A percentile compares a stretch with the other conserved stretches of the same genome.
phyloP scores from a whole-genome alignment of 2,888 invertebrate species.

The Meghimatium bilineatum region DNA sequence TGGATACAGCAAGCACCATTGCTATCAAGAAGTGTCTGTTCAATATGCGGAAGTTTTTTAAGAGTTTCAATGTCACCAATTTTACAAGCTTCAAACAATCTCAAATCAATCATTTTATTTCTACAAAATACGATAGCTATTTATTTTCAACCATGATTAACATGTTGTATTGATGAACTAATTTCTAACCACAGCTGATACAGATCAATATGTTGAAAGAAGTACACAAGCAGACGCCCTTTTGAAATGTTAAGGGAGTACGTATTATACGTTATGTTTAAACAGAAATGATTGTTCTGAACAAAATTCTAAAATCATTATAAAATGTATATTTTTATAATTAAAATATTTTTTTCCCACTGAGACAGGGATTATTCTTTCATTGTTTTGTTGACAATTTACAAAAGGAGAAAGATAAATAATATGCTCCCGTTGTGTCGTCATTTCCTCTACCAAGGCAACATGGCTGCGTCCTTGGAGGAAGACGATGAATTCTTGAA shows the following conservation, averaged over 20 bases:
- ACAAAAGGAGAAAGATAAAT: neutral
- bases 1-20: constrained; percentile 75
- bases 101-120: constrained; percentile 54
- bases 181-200: constrained; percentile 20
- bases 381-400: neutral
- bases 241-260: constrained; percentile 11
- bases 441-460: constrained; percentile 52
- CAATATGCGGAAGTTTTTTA: constrained; percentile 38
- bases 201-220: neutral
- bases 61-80: constrained; percentile 57
- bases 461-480: constrained; percentile 66
- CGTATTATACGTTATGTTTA: neutral
- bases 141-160: neutral
- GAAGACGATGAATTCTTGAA: constrained; percentile 62
- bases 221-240: neutral
- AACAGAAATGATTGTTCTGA: neutral
- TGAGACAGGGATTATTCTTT: neutral
- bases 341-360: neutral
- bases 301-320: no score
- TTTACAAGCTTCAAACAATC: constrained; percentile 57
- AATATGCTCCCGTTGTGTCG: constrained; percentile 15
- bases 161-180: neutral
- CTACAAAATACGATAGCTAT: neutral
- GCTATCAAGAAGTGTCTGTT: constrained; percentile 63
- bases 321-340: neutral